Evolutionary conservation across 2,888 invertebrate species (phyloP).

Genomic region (Leucoma salicis): DNA sequence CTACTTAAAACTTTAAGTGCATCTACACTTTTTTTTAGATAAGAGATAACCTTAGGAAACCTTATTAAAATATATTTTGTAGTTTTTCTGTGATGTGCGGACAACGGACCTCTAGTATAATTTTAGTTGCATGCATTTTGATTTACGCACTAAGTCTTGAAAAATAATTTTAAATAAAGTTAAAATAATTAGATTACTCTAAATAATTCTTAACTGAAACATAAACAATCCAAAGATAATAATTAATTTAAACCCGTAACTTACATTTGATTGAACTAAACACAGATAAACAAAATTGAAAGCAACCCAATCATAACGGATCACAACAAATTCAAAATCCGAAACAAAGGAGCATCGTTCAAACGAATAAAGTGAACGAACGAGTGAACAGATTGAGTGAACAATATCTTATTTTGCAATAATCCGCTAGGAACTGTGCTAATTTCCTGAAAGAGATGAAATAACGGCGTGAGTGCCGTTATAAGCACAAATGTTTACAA

Average conservation of each 20-base stretch:
- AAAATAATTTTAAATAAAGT: too few species aligned
- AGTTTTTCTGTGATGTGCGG: too few species aligned
- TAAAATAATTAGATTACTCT: background rate
- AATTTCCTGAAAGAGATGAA: slow-evolving; percentile 79
- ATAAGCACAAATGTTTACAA: slow-evolving; percentile 58
- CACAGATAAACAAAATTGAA: slow-evolving; percentile 35
- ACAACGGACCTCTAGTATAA: too few species aligned
- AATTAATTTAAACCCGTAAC: slow-evolving; percentile 12
- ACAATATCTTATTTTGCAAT: slow-evolving; percentile 81
- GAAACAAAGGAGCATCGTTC: slow-evolving; percentile 69
- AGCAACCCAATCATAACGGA: slow-evolving; percentile 34
- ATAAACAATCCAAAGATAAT: slow-evolving; percentile 4
- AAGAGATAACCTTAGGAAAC: too few species aligned
- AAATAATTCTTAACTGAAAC: background rate
- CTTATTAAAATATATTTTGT: too few species aligned
- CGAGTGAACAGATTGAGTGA: slow-evolving; percentile 72
- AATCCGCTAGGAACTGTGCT: slow-evolving; percentile 75
- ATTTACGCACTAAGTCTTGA: too few species aligned
- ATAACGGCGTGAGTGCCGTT: slow-evolving; percentile 56
- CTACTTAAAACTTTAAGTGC: too few species aligned
- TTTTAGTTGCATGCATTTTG: too few species aligned
- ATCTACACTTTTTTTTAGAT: too few species aligned
- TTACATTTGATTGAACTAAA: slow-evolving; percentile 33
- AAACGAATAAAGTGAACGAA: slow-evolving; percentile 61
- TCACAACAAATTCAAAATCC: slow-evolving; percentile 48